Evolutionary conservation across 2,113 vertebrate species (phyloP).

Genomic region (Prunella himalayana): DNA sequence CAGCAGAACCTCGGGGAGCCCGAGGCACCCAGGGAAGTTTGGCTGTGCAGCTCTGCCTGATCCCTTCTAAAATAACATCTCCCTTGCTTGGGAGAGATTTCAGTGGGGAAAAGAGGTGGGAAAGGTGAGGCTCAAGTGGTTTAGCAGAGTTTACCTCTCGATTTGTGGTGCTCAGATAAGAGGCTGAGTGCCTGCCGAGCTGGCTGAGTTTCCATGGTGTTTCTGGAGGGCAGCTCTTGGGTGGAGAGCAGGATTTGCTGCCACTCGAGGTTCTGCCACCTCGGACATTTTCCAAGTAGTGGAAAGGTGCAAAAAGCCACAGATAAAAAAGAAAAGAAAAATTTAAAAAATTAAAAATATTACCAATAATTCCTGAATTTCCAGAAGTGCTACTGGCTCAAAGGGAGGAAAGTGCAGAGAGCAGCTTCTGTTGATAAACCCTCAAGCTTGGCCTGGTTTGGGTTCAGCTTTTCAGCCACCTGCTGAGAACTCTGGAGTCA

Average conservation of each 20-base stretch:
- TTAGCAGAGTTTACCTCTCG: neutral
- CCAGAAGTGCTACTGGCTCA: neutral
- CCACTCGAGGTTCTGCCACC: neutral
- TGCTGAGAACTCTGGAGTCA: neutral
- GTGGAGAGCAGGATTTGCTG: neutral
- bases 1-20: neutral
- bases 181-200: neutral
- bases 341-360: neutral
- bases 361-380: neutral
- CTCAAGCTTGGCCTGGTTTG: neutral
- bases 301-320: neutral
- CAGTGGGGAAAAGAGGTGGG: neutral
- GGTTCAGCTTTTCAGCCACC: constrained; percentile 2
- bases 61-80: neutral
- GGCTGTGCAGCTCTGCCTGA: neutral
- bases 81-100: neutral
- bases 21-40: neutral
- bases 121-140: neutral
- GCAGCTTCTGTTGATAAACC: neutral
- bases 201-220: neutral
- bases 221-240: neutral
- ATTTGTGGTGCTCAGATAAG: accelerated
- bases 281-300: neutral
- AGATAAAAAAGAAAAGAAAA: neutral
- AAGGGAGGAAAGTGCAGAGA: neutral